Percentiles rank a stretch among this genome's conserved stretches.
Conservation (phyloP, 2,113 vertebrate species). For the Coryphaenoides rupestris region DNA sequence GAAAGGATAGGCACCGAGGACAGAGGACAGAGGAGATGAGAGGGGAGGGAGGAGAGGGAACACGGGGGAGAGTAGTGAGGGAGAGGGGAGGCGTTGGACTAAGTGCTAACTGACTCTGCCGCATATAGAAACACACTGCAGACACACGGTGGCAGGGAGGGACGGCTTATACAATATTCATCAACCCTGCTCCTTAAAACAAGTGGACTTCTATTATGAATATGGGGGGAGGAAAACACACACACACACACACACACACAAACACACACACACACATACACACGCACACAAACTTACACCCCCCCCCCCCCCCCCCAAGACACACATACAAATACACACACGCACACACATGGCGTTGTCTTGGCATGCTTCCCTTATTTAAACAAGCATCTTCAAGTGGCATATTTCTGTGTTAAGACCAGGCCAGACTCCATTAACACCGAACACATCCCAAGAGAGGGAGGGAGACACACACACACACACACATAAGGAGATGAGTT, state of each 20-base stretch:
- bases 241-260: slow-evolving; percentile 26
- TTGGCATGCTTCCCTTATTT: background rate
- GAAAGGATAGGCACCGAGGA: background rate
- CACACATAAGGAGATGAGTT: too few species aligned
- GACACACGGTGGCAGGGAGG: slow-evolving; percentile 10
- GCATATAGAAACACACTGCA: slow-evolving; percentile 18
- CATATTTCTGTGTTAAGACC: slow-evolving; percentile 36
- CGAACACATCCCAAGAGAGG: slow-evolving; percentile 9
- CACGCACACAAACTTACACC: slow-evolving; percentile 30
- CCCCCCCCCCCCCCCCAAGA: too few species aligned
- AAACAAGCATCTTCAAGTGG: slow-evolving; percentile 26
- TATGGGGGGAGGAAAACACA: background rate
- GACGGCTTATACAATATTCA: slow-evolving; percentile 55
- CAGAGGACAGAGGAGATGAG: too few species aligned
- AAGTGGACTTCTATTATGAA: slow-evolving; percentile 36
- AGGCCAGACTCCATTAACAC: slow-evolving; percentile 17
- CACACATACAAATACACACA: slow-evolving; percentile 27
- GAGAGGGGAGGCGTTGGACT: too few species aligned
- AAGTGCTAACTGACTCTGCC: background rate
- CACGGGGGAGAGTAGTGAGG: background rate
- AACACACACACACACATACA: slow-evolving; percentile 27
- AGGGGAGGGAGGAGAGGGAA: background rate
- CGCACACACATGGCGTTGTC: background rate
- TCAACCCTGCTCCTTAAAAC: slow-evolving; percentile 44
- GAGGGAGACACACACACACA: too few species aligned